Base-by-base conservation (phyloP, 2,888 invertebrate genomes). In the Parthenolecanium corni region DNA sequence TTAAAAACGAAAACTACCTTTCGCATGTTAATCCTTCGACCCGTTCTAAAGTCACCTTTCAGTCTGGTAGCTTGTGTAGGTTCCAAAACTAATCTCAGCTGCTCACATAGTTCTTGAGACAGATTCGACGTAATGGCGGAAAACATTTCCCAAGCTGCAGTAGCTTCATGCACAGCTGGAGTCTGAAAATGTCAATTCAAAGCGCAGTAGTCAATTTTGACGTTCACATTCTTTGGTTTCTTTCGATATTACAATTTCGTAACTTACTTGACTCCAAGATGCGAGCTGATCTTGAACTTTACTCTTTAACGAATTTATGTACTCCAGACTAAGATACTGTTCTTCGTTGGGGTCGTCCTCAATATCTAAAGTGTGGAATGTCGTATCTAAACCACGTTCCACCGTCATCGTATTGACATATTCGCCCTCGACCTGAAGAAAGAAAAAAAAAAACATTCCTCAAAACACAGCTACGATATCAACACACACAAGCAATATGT, bases 11-110 rank as follows among this genome's bases (percentile, higher is more conserved):
- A 23, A 52, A 38, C 66, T 66, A 74, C 76, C 71, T 89, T 91
- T 51, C 96, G 82, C 97, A 99, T 98, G 76, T 98, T 99, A 57
- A 99, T 87, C 6, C 98, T 82, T 66, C 93, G 87, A 0, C 98
- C 98, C 0, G 94, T 96, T 57, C 95, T 81, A 56, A 69, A 70
- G 75, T 99, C 98, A 20, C 98, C 98, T 76, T 82, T 89, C 36
- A 94, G 77, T 66, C 93, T 81, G 0, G 94, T 88, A 0, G 94
- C 88, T 69, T 90, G 87, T 0, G 95, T 94, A 0, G 98, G 98
- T 73, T 98, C 97, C 42, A 99, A 75, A 49, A 99, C 89, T 0
- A 98, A 80, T 51, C 98, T 78, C 65, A 99, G 77, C 69, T 95
- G 87, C 73, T 99, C 97, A 68, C 94, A 92, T 38, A 99, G 78